Evolutionary conservation across 2,113 vertebrate genomes (phyloP), one percentile per base, ranked within the genome.

Genomic region (Brachypteracias leptosomus): DNA sequence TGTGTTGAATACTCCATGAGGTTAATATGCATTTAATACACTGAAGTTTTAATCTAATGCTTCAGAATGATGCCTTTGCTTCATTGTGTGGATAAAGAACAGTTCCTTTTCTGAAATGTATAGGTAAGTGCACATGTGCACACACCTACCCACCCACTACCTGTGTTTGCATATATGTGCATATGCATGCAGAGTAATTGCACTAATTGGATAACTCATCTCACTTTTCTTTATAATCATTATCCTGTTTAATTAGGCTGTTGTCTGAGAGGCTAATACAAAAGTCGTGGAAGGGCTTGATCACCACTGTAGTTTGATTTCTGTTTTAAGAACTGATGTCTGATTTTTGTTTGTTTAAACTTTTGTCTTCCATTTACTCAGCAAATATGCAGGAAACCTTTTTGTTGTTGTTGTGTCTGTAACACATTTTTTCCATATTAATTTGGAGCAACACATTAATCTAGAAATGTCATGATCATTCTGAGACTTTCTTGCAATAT

Each of bases 41-140:
- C 88, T 88, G 78, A 83, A 93, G 94, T 95, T 97, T 88, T 89
- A 93, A 92, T 93, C 92, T 93, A 70, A 86, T 95, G 93, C 94
- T 92, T 96, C 91, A 95, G 95, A 95, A 90, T 89, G 90, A 86
- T 93, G 95, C 92, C 91, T 94, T 92, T 97, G 67, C 94, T 89
- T 75, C 95, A 93, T 92, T 96, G 88, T 96, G 90, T 95, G 93
- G 90, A 93, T 93, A 95, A 88, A 84, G 79, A 93, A 24, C 92
- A 93, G 83, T 95, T 88, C 89, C 89, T 95, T 88, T 94, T 94
- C 94, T 92, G 94, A 96, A 93, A 95, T 93, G 36, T 73, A 83
- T 95, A 90, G 95, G 88, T 94, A 96, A 96, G 96, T 92, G 92
- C 88, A 83, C 57, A 35, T 47, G 59, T 92, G 92, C 96, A 96